Percentiles rank a stretch among this genome's conserved stretches.
These are phyloP conservation scores for Perodicticus potto DNA, from an alignment of 2,797 vertebrate genomes.

Conservation along the genomic window DNA sequence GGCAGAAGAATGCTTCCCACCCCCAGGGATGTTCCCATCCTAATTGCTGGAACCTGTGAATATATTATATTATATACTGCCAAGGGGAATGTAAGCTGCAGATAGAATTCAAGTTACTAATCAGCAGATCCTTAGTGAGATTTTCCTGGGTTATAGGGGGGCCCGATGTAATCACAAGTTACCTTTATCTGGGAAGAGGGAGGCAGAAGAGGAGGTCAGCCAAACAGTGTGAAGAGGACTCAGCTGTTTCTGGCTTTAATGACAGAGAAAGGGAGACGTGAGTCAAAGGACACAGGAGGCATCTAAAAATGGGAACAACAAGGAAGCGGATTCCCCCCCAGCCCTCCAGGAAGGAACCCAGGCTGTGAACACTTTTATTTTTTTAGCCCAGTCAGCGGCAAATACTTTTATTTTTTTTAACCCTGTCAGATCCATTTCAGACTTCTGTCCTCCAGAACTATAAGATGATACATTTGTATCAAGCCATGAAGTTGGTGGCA, in stretches of 20 bases:
- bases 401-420: not conserved
- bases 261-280: not conserved
- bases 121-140: not conserved
- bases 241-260: not conserved
- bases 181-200: not conserved
- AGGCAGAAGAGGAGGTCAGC: not conserved
- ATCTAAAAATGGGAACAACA: not conserved
- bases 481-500: not conserved
- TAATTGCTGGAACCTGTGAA: not conserved
- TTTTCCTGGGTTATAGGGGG: not conserved
- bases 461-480: not conserved
- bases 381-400: not conserved
- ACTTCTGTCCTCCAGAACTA: not conserved
- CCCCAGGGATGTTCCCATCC: not conserved
- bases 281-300: not conserved
- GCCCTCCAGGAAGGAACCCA: not conserved
- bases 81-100: not conserved
- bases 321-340: not conserved
- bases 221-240: not conserved
- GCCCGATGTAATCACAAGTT: not conserved
- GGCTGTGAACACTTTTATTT: not conserved
- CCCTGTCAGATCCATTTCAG: not conserved
- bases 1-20: not conserved
- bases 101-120: not conserved
- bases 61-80: not conserved